These are phyloP conservation scores for Chlorocebus sabaeus DNA, from an alignment of 2,113 vertebrate species.

Conservation along the genomic window DNA sequence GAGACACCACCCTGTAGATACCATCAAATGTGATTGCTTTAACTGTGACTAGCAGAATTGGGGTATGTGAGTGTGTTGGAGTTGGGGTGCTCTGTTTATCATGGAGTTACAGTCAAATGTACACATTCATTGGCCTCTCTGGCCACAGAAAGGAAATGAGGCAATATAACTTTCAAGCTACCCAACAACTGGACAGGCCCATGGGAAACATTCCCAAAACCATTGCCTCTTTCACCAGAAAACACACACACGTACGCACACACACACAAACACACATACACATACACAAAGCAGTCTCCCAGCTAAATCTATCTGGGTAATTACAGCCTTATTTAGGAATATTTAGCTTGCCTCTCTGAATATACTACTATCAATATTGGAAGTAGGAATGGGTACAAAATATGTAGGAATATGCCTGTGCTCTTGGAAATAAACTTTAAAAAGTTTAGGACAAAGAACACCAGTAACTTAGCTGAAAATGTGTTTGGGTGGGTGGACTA, in stretches of 20 bases:
- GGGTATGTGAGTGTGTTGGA: background rate
- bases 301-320: background rate
- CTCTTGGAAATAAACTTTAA: background rate
- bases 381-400: background rate
- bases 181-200: background rate
- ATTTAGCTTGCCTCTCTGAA: background rate
- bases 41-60: background rate
- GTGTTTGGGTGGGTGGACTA: background rate
- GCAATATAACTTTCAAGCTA: background rate
- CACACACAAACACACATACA: too few relatives aligned
- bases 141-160: slow-evolving; percentile 58
- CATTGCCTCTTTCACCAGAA: background rate
- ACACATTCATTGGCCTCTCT: slow-evolving; percentile 56
- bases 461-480: background rate
- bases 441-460: background rate
- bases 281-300: background rate
- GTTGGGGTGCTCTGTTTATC: slow-evolving; percentile 33
- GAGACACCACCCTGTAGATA: background rate
- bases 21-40: slow-evolving; percentile 45
- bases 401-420: background rate
- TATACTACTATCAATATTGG: background rate
- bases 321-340: background rate
- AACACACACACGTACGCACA: background rate
- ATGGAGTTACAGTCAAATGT: slow-evolving; percentile 56
- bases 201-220: background rate